Evolutionary conservation across 2,113 vertebrate genomes (phyloP), one percentile per base, ranked within the genome.

Genomic region (Colinus virginianus): DNA sequence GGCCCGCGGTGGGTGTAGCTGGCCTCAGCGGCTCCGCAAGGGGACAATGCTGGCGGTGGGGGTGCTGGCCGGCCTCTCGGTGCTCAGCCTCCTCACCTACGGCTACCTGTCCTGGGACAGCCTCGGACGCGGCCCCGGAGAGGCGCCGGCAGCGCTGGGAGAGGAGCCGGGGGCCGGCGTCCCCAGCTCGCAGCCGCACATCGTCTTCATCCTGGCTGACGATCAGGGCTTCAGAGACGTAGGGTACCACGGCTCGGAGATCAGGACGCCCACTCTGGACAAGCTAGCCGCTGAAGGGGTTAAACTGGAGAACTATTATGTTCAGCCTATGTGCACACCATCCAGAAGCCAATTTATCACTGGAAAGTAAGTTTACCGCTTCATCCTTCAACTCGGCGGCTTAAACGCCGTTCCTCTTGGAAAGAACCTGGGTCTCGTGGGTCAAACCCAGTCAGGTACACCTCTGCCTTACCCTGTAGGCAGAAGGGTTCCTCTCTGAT

Each of bases 221-320:
- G 99, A 99, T 28, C 99, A 99, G 86, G 99, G 99, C 16, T 99
- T 99, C 97, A 91, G 99, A 94, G 99, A 99, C 36, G 98, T 99
- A 15, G 99, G 99, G 6, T 99, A 99, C 96, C 99, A 99, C 64
- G 99, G 99, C 13, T 99, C 99, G 1, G 99, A 99, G 96, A 99
- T 99, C 95, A 98, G 98, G 88, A 99, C 99, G 2, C 99, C 99
- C 36, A 99, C 99, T 2, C 97, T 99, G 93, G 99, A 99, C 97
- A 97, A 95, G 81, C 98, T 99, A 48, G 99, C 99, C 2, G 98
- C 98, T 0, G 98, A 99, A 96, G 99, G 99, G 38, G 99, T 99
- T 49, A 99, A 99, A 77, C 98, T 99, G 97, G 99, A 99, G 98
- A 99, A 99, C 87, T 99, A 99, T 93, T 99, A 99, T 12, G 99